Percentiles rank a stretch among this genome's conserved stretches.
Evolutionary conservation across 1,140 invertebrate species (phyloP).

Genomic region (Leptinotarsa lineolata): DNA sequence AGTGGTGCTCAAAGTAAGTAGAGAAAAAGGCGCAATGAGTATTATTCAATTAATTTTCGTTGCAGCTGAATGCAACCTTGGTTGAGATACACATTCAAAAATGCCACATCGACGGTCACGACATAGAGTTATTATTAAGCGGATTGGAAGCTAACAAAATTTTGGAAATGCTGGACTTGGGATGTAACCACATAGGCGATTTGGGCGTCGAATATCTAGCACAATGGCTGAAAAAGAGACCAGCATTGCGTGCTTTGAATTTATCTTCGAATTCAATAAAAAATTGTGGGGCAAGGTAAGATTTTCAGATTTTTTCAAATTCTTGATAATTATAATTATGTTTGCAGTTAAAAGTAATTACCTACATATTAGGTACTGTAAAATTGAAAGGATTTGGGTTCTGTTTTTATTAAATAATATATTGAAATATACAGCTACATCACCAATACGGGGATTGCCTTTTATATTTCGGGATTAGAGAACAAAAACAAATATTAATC

Average conservation of each 20-base stretch:
- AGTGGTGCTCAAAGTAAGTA: slow-evolving; percentile 51
- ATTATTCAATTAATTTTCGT: not conserved
- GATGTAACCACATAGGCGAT: slow-evolving; percentile 63
- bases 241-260: slow-evolving; percentile 58
- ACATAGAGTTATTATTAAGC: slow-evolving; percentile 60
- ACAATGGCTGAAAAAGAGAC: slow-evolving; percentile 59
- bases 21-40: not conserved
- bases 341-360: too few relatives aligned
- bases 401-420: too few relatives aligned
- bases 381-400: too few relatives aligned
- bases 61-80: slow-evolving; percentile 57
- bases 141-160: slow-evolving; percentile 59
- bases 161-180: slow-evolving; percentile 61
- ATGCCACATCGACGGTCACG: slow-evolving; percentile 62
- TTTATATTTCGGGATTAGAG: too few relatives aligned
- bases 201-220: slow-evolving; percentile 59
- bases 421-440: too few relatives aligned
- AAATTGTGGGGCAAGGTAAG: slow-evolving; percentile 59
- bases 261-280: slow-evolving; percentile 62
- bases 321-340: too few relatives aligned
- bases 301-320: not conserved
- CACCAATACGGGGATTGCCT: too few relatives aligned
- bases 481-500: too few relatives aligned
- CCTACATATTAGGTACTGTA: too few relatives aligned
- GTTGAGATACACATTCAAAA: slow-evolving; percentile 64